A percentile compares a stretch with the other conserved stretches of the same genome.
phyloP scores from a whole-genome alignment of 2,113 vertebrate species.

The Scytalopus superciliaris region DNA sequence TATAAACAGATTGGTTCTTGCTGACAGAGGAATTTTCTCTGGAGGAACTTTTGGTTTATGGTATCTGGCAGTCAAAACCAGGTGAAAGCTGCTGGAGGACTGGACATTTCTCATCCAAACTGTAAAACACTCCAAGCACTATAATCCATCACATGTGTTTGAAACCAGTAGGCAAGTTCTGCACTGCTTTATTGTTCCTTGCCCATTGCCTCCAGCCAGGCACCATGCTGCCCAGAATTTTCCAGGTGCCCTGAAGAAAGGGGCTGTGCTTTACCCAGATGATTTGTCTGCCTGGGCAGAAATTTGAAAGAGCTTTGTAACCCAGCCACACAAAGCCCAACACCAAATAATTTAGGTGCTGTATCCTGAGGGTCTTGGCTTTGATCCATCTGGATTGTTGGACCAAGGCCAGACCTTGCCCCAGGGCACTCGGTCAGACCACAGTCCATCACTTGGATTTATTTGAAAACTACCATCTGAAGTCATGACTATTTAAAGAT shows the following conservation, averaged over 20 bases:
- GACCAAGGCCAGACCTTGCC: background rate
- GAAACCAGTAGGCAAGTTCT: background rate
- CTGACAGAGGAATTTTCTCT: background rate
- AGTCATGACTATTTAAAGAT: slow-evolving; percentile 24
- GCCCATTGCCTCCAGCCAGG: background rate
- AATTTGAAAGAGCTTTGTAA: background rate
- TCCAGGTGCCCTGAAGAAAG: background rate
- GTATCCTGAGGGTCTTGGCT: background rate
- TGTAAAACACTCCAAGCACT: background rate
- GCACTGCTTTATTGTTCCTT: rapidly evolving
- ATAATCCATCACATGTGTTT: background rate
- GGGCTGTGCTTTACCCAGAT: background rate
- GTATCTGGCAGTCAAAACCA: background rate
- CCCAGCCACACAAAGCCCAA: background rate
- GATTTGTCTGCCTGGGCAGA: background rate
- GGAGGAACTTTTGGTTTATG: background rate
- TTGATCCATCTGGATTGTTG: background rate
- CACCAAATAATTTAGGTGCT: background rate
- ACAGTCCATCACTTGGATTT: background rate
- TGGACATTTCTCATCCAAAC: background rate
- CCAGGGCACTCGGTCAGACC: background rate
- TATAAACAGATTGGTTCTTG: background rate
- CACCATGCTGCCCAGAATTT: background rate
- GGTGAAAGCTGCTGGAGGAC: background rate
- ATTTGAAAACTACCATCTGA: background rate